Conservation (phyloP, 2,113 vertebrate species). For the Gambusia affinis region DNA sequence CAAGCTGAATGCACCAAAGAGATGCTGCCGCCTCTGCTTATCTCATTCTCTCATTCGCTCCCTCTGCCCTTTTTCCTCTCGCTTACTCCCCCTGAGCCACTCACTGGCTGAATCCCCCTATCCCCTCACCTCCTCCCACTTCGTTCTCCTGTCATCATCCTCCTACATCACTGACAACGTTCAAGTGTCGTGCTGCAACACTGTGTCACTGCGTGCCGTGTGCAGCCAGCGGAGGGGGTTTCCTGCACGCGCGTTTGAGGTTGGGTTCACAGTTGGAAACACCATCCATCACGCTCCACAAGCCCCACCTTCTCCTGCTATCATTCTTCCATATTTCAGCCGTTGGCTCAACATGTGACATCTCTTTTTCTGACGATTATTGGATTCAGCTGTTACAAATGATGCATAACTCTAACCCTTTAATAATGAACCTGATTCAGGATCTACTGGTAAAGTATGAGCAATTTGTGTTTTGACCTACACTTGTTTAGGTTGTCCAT, state of each 20-base stretch:
- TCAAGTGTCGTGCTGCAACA: conserved; percentile 67
- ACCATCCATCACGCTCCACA: conserved; percentile 30
- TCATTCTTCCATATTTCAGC: conserved; percentile 18
- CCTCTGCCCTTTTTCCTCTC: conserved; percentile 29
- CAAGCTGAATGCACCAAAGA: conserved; percentile 67
- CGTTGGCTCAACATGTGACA: conserved; percentile 6
- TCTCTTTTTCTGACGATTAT: not conserved
- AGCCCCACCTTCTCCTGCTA: conserved; percentile 40
- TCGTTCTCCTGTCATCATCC: conserved; percentile 61
- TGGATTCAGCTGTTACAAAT: not conserved
- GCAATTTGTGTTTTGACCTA: not conserved
- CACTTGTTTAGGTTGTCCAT: not conserved
- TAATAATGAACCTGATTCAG: not conserved
- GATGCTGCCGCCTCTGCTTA: conserved; percentile 69
- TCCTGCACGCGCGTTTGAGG: conserved; percentile 56
- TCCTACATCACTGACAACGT: conserved; percentile 71
- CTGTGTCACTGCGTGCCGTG: conserved; percentile 65
- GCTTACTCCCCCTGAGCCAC: conserved; percentile 43
- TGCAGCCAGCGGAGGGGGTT: conserved; percentile 75
- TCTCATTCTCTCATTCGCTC: conserved; percentile 56
- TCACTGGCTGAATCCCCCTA: conserved; percentile 35
- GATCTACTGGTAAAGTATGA: not conserved
- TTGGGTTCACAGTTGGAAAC: conserved; percentile 58
- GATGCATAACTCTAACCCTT: not conserved
- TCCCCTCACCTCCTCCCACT: conserved; percentile 16